Evolutionary conservation across 1,140 invertebrate genomes (phyloP).

Genomic region (Polyergus mexicanus): DNA sequence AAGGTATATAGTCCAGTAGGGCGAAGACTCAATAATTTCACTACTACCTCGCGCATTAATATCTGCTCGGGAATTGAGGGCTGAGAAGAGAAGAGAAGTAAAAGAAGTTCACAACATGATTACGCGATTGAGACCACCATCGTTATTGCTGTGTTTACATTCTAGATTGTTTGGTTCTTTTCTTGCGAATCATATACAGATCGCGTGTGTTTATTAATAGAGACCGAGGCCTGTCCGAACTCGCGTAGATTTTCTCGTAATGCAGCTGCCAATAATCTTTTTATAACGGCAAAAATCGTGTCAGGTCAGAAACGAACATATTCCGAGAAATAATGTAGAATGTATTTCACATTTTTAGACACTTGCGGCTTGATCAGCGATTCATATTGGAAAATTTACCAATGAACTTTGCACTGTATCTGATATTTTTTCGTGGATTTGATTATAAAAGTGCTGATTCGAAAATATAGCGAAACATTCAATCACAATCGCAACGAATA

Average conservation of each 20-base stretch:
- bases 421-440: neutral
- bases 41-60: constrained; percentile 54
- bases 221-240: constrained; percentile 5
- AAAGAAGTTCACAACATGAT: constrained; percentile 28
- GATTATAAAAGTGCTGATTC: constrained; percentile 22
- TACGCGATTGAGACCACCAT: constrained; percentile 50
- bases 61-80: constrained; percentile 5
- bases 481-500: neutral
- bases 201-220: constrained; percentile 64
- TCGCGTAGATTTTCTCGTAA: constrained; percentile 34
- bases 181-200: neutral
- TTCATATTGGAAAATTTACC: neutral
- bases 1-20: constrained; percentile 53
- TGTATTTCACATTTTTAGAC: constrained; percentile 14
- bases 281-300: constrained; percentile 65
- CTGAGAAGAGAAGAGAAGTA: constrained; percentile 27
- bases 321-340: constrained; percentile 31
- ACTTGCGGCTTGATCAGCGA: constrained; percentile 4
- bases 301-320: constrained; percentile 49
- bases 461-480: neutral
- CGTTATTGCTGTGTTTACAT: constrained; percentile 59
- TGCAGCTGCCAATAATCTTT: constrained; percentile 56
- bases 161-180: constrained; percentile 47
- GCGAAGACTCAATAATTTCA: neutral
- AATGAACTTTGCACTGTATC: neutral